Conservation (phyloP, 2,797 vertebrate genomes). For the Threskiornis aethiopicus region DNA sequence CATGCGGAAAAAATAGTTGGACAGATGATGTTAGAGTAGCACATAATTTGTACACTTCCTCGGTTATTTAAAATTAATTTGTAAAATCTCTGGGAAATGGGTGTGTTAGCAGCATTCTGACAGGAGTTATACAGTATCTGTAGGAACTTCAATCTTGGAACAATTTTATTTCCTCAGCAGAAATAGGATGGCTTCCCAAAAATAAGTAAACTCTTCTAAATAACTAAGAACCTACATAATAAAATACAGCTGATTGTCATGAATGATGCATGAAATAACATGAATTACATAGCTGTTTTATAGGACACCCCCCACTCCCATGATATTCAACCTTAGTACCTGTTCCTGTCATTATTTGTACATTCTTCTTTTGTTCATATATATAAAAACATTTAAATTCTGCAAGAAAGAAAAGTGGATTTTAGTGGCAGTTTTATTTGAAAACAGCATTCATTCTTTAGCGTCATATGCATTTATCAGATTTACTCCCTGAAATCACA, state of each 20-base stretch:
- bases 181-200: constrained; percentile 39
- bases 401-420: neutral
- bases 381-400: neutral
- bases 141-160: constrained; percentile 16
- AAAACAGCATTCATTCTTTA: neutral
- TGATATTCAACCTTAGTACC: neutral
- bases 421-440: neutral
- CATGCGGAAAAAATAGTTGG: neutral
- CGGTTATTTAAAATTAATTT: constrained; percentile 5
- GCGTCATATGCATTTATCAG: neutral
- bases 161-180: constrained; percentile 33
- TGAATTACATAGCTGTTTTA: neutral
- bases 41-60: neutral
- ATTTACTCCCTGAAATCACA: neutral
- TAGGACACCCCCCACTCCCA: no score
- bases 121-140: neutral
- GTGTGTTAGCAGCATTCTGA: neutral
- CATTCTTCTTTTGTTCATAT: neutral
- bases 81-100: neutral
- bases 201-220: constrained; percentile 10
- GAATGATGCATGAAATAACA: constrained; percentile 12
- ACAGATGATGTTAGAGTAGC: neutral
- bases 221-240: neutral
- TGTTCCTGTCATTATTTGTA: constrained; percentile 2
- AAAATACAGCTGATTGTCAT: neutral